These are phyloP conservation scores for Papilio glaucus DNA, from an alignment of 1,140 invertebrate species.

Conservation along the genomic window DNA sequence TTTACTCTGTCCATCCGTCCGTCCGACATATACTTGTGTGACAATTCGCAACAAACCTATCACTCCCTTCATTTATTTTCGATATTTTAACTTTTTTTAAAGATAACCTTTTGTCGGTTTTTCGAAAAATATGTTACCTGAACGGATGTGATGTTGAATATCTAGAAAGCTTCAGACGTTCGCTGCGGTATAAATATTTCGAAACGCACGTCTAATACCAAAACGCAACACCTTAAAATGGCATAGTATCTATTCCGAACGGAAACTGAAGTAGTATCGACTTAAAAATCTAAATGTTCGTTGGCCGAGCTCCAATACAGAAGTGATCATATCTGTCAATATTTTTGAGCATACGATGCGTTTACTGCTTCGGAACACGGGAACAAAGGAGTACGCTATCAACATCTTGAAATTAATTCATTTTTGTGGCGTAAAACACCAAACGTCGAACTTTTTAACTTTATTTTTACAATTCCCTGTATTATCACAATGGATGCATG, in stretches of 20 bases:
- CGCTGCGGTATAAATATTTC: slow-evolving; percentile 65
- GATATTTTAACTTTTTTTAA: background rate
- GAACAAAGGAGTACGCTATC: slow-evolving; percentile 49
- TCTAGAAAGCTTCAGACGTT: slow-evolving; percentile 50
- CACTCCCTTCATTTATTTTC: slow-evolving; percentile 39
- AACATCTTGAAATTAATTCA: slow-evolving; percentile 40
- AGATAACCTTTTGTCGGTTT: background rate
- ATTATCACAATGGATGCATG: slow-evolving; percentile 62
- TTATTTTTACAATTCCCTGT: slow-evolving; percentile 73
- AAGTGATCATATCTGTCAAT: slow-evolving; percentile 82
- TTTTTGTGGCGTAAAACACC: slow-evolving; percentile 55
- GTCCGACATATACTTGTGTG: slow-evolving; percentile 41
- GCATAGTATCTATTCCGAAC: slow-evolving; percentile 79
- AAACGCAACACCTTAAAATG: slow-evolving; percentile 73
- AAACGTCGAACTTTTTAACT: slow-evolving; percentile 54
- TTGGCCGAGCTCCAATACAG: slow-evolving; percentile 78
- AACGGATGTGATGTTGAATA: slow-evolving; percentile 39
- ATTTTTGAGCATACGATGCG: slow-evolving; percentile 73
- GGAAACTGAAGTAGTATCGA: slow-evolving; percentile 75
- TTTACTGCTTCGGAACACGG: slow-evolving; percentile 59
- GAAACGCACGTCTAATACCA: slow-evolving; percentile 68
- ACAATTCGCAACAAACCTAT: slow-evolving; percentile 56
- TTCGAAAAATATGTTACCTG: background rate
- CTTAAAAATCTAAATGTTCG: slow-evolving; percentile 78
- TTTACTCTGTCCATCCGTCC: slow-evolving; percentile 43